These are phyloP conservation scores for Aporrectodea caliginosa DNA, from an alignment of 1,140 invertebrate species.

Conservation along the genomic window DNA sequence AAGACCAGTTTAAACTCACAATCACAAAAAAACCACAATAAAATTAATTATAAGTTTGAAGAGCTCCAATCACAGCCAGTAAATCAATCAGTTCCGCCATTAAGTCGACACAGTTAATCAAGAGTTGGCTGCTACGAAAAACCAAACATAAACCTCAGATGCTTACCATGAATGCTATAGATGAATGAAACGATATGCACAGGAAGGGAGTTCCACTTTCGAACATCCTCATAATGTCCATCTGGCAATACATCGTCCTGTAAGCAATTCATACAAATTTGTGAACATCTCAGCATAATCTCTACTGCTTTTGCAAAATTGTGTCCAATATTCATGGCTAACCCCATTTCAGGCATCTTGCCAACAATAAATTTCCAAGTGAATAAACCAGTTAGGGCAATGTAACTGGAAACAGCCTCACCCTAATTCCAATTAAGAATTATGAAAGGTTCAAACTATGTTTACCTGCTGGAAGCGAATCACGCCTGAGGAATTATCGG, in stretches of 20 bases:
- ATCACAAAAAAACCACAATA: background rate
- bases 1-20: background rate
- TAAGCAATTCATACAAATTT: background rate
- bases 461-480: background rate
- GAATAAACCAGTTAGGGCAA: background rate
- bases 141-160: background rate
- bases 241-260: background rate
- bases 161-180: background rate
- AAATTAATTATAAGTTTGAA: background rate
- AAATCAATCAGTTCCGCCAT: background rate
- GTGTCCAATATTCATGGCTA: too few species aligned
- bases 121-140: background rate
- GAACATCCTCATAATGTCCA: background rate
- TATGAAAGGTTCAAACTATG: background rate
- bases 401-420: background rate
- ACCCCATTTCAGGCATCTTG: too few species aligned
- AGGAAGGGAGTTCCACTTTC: background rate
- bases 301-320: too few species aligned
- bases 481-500: background rate
- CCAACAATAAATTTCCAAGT: background rate
- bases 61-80: background rate
- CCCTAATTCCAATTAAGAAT: background rate
- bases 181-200: background rate
- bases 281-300: too few species aligned
- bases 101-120: background rate